A percentile compares a stretch with the other conserved stretches of the same genome.
These are phyloP conservation scores for Hypomecis atomaria DNA, from an alignment of 2,888 invertebrate species.

Conservation along the genomic window DNA sequence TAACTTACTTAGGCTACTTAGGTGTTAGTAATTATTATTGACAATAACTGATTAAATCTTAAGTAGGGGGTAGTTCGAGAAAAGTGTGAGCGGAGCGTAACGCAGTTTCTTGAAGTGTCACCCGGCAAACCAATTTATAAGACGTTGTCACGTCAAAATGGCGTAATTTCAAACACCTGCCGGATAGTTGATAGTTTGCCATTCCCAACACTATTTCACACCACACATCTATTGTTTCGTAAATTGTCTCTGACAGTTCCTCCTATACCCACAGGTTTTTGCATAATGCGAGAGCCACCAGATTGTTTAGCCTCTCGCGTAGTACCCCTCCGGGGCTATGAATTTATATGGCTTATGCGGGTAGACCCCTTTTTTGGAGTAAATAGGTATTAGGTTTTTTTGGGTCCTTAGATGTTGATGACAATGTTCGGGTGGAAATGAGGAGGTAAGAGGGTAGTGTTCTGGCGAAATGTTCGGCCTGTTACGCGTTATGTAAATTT, in stretches of 20 bases:
- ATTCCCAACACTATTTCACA: slow-evolving; percentile 13
- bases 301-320: slow-evolving; percentile 54
- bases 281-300: slow-evolving; percentile 53
- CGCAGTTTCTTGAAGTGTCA: no score
- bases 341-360: slow-evolving; percentile 53
- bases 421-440: slow-evolving; percentile 31
- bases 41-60: no score
- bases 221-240: slow-evolving; percentile 55
- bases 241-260: slow-evolving; percentile 60
- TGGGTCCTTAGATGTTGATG: slow-evolving; percentile 30
- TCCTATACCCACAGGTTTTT: slow-evolving; percentile 49
- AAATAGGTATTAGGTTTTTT: slow-evolving; percentile 33
- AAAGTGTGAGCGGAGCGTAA: no score
- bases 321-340: slow-evolving; percentile 53
- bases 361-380: slow-evolving; percentile 41
- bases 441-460: slow-evolving; percentile 27
- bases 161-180: no score
- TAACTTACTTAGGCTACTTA: no score
- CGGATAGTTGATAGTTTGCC: neutral
- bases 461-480: slow-evolving; percentile 14
- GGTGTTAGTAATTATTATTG: no score
- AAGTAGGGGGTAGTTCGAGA: no score
- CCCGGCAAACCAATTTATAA: no score
- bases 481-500: slow-evolving; percentile 27
- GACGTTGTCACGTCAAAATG: no score